Evolutionary conservation across 2,113 vertebrate species (phyloP).

Genomic region (Crotophaga sulcirostris): DNA sequence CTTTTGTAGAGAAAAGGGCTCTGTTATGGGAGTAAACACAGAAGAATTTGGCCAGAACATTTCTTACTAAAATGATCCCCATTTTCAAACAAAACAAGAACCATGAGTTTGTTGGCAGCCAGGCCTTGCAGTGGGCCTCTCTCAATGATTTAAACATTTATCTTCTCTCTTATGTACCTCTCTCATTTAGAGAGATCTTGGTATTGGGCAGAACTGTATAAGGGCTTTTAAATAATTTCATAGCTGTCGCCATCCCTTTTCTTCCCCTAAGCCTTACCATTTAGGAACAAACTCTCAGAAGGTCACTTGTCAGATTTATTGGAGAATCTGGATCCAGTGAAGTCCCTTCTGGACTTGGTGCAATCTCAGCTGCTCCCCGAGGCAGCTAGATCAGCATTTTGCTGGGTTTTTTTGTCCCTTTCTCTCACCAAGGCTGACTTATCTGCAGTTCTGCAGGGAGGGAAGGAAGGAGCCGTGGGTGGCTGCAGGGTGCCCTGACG

Average conservation of each 20-base stretch:
- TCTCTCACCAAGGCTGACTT: background rate
- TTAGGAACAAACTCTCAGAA: background rate
- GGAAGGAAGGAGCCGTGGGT: background rate
- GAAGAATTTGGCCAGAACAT: background rate
- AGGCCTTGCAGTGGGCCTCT: background rate
- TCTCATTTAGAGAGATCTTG: background rate
- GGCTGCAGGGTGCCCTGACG: accelerated
- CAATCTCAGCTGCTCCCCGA: background rate
- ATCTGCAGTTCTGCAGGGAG: background rate
- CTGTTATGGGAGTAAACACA: background rate
- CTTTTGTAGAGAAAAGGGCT: background rate
- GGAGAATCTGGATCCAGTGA: background rate
- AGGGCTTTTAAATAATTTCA: background rate
- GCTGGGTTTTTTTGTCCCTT: background rate
- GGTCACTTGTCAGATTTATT: background rate
- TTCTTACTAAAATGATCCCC: background rate
- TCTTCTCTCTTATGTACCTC: background rate
- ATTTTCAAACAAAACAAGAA: background rate
- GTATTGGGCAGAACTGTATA: background rate
- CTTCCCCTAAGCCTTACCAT: background rate
- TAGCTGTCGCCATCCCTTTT: background rate
- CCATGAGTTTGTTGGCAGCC: background rate
- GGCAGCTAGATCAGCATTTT: background rate
- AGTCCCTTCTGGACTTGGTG: background rate
- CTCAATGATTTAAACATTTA: background rate